Conservation (phyloP, 2,113 vertebrate species). For the Eudyptes chrysolophus region DNA sequence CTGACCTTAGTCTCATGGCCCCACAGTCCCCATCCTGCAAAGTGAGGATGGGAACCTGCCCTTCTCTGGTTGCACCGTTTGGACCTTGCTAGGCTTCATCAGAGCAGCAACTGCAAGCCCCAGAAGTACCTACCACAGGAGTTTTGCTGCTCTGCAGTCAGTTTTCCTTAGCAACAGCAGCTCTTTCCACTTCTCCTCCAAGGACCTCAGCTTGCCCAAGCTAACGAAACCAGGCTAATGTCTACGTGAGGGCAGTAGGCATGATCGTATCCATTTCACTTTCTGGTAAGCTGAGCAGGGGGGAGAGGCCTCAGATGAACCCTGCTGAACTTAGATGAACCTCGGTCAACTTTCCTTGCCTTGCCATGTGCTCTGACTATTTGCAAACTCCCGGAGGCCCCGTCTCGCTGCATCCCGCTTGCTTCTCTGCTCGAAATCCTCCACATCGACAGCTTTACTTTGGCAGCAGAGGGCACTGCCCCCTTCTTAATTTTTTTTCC, state of each 20-base stretch:
- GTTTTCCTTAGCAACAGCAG: neutral
- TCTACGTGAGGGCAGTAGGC: neutral
- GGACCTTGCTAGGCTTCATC: neutral
- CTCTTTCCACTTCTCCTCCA: neutral
- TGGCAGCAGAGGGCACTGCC: slow-evolving; percentile 71
- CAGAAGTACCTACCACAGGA: neutral
- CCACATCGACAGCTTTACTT: neutral
- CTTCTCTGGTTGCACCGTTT: neutral
- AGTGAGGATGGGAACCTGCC: neutral
- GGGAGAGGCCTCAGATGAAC: neutral
- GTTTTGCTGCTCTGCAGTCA: neutral
- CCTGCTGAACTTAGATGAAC: neutral
- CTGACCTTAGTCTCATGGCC: neutral
- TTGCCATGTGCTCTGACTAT: neutral
- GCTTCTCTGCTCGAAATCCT: fast-evolving
- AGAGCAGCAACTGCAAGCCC: neutral
- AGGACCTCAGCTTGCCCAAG: neutral
- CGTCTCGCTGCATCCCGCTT: fast-evolving
- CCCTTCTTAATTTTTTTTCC: neutral
- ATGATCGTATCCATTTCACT: fast-evolving
- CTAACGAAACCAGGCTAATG: neutral
- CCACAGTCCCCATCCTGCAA: neutral
- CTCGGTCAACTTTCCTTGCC: fast-evolving
- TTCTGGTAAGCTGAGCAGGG: neutral
- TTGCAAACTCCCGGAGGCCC: neutral